Evolutionary conservation across 2,797 vertebrate genomes (phyloP).

Genomic region (Trachops cirrhosus): DNA sequence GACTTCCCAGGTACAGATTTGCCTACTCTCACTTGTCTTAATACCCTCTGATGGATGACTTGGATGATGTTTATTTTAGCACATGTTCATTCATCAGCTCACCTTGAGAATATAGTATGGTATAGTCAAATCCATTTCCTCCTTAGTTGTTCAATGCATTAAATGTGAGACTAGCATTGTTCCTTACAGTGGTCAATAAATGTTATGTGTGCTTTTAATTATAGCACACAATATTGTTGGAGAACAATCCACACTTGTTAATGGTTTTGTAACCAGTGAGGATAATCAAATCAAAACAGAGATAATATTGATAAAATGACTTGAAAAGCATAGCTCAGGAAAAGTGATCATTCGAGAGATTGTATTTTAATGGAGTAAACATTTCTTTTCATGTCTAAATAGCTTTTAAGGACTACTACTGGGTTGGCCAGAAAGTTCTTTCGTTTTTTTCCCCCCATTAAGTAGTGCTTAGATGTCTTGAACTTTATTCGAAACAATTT

Average conservation of each 20-base stretch:
- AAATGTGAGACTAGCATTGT: background rate
- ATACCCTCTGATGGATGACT: background rate
- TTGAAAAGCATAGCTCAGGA: background rate
- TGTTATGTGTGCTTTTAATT: conserved; percentile 7
- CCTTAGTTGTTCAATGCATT: background rate
- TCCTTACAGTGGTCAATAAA: conserved; percentile 12
- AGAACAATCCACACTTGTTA: conserved; percentile 11
- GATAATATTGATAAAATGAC: background rate
- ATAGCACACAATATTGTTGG: background rate
- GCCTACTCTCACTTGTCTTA: background rate
- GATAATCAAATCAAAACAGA: background rate
- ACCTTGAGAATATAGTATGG: background rate
- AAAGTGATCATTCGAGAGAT: background rate
- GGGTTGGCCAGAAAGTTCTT: too few species aligned
- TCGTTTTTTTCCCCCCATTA: too few species aligned
- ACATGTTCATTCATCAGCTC: background rate
- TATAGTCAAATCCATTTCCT: background rate
- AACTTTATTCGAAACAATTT: too few species aligned
- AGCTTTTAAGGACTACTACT: background rate
- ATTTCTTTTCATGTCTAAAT: conserved; percentile 5
- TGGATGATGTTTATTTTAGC: background rate
- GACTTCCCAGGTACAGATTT: background rate
- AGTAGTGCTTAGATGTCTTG: too few species aligned
- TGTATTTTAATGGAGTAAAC: conserved; percentile 1
- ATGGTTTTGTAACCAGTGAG: background rate